Evolutionary conservation across 2,113 vertebrate species (phyloP), one percentile per base, ranked within the genome.

Genomic region (Halcyon senegalensis): DNA sequence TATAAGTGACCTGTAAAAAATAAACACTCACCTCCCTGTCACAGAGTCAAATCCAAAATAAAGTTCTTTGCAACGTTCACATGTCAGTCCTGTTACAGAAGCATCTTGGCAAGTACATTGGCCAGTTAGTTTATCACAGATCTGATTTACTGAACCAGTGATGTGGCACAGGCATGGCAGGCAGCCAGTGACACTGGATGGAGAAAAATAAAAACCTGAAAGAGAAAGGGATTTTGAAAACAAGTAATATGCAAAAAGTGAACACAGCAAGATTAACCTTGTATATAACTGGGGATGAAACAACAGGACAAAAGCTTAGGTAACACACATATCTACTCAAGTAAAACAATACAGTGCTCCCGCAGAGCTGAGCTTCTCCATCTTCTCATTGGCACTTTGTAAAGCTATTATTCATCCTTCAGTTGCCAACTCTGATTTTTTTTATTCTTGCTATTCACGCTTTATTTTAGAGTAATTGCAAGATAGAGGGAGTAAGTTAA

Each of bases 11-110:
- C 58, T 85, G 37, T 31, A 48, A 74, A 70, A 92, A 86, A 48
- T 13, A 70, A 93, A 69, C 28, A 94, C 96, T 98, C 97, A 99
- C 99, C 98, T 99, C 95, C 99, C 99, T 51, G 97, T 96, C 84
- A 98, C 97, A 85, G 98, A 97, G 89, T 99, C 98, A 95, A 99
- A 99, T 89, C 98, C 98, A 94, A 98, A 99, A 97, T 98, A 98
- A 87, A 96, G 96, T 44, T 99, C 98, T 75, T 55, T 95, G 94
- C 99, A 99, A 31, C 14, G 98, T 94, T 99, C 98, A 97, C 99
- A 99, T 9, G 95, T 97, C 31, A 75, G 97, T 27, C 99, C 99
- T 12, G 98, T 95, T 68, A 98, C 92, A 4, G 99, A 99, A 15
- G 79, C 93, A 90, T 99, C 98, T 21, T 91, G 94, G 84, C 99